Evolutionary conservation across 2,797 vertebrate genomes (phyloP), one percentile per base, ranked within the genome.

Genomic region (Buceros bicornis): DNA sequence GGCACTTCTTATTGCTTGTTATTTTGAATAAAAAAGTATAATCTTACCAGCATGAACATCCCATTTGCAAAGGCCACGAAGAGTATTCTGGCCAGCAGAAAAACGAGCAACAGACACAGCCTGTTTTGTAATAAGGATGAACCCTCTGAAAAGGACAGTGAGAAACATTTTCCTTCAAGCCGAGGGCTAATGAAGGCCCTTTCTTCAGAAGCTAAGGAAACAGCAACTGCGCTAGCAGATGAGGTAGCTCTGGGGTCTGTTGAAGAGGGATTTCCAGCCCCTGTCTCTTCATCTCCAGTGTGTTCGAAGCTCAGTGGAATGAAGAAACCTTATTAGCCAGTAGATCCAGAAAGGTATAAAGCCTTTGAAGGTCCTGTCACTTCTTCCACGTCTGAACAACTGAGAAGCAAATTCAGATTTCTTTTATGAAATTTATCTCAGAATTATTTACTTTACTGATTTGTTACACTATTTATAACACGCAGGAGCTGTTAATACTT

Each of bases 381-480:
- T 62, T 65, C 67, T 50, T 61, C 35, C 16, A 33, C 53, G 24
- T 40, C 50, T 62, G 47, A 81, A 57, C 69, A 80, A 35, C 35
- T 8, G 16, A 86, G 24, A 77, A 83, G 43, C 54, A 77, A 72
- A 51, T 62, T 43, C 56, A 29, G 33, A 78, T 67, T 74, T 70
- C 54, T 80, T 82, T 33, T 28, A 82, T 66, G 48, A 72, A 35
- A 58, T 31, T 28, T 35, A 8, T 67, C 93, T 66, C 26, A 25
- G 56, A 78, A 78, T 51, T 35, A 86, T 74, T 93, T 85, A 31
- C 28, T 74, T 53, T 20, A 11, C 22, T 72, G 50, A 29, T 74
- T 57, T 89, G 15, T 40, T 67, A 33, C 19, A 50, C 29, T 40
- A 81, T 94, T 79, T 25, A 90, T 89, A 58, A 66, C 16, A 81